Conservation (phyloP, 2,113 vertebrate species). For the Lasiurus borealis region DNA sequence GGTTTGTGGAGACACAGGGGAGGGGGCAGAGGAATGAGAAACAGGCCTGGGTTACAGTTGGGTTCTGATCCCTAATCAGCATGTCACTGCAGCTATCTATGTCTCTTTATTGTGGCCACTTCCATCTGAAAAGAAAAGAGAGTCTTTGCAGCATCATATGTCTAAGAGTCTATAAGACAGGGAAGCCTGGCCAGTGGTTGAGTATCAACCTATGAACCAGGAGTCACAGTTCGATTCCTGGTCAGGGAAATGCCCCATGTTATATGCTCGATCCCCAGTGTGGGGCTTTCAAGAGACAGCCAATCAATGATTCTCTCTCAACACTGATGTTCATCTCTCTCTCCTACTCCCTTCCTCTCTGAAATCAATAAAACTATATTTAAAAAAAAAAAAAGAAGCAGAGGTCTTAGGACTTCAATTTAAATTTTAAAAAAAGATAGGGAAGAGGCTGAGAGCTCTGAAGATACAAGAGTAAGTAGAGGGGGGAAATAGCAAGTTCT, state of each 20-base stretch:
- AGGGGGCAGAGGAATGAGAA: not conserved
- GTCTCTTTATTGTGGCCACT: not conserved
- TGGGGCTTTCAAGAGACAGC: too few relatives aligned
- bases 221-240: too few relatives aligned
- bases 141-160: not conserved
- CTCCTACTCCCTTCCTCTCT: too few relatives aligned
- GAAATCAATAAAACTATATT: too few relatives aligned
- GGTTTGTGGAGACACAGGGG: fast-evolving
- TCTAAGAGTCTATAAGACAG: not conserved
- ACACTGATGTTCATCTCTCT: too few relatives aligned
- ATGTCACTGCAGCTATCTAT: not conserved
- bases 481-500: not conserved
- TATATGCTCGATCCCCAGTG: too few relatives aligned
- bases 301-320: too few relatives aligned
- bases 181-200: not conserved
- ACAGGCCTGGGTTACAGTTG: not conserved
- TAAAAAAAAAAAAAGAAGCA: too few relatives aligned
- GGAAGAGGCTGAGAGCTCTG: not conserved
- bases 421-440: not conserved
- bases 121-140: not conserved
- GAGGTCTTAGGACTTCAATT: too few relatives aligned
- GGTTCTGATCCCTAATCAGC: not conserved
- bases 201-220: too few relatives aligned
- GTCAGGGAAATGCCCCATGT: too few relatives aligned
- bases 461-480: not conserved